Percentiles rank a stretch among this genome's conserved stretches.
Conservation (phyloP, 2,113 vertebrate species). For the Ivindomyrus marchei region DNA sequence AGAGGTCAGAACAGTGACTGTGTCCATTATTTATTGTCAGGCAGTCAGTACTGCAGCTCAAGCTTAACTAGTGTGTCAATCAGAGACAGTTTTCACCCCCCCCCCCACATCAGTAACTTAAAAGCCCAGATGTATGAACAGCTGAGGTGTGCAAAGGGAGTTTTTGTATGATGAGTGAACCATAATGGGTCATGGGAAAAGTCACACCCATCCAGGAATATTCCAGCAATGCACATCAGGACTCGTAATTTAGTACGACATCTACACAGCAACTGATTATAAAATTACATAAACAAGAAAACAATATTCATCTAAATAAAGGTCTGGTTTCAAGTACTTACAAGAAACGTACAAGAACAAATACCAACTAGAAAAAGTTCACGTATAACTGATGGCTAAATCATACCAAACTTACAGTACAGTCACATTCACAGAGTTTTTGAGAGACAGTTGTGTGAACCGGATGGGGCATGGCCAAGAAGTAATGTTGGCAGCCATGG, state of each 20-base stretch:
- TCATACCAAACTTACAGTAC: not conserved
- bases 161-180: not conserved
- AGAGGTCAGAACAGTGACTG: conserved; percentile 7
- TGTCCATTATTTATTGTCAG: conserved; percentile 14
- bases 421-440: not conserved
- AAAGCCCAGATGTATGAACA: not conserved
- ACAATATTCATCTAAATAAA: not conserved
- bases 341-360: not conserved
- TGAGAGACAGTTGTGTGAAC: too few relatives aligned
- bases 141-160: not conserved
- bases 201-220: not conserved
- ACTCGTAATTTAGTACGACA: not conserved
- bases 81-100: not conserved
- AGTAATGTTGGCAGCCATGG: not conserved
- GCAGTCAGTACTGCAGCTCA: not conserved
- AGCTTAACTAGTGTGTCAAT: not conserved
- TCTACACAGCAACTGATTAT: not conserved
- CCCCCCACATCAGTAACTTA: not conserved
- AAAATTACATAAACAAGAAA: not conserved
- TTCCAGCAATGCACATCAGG: not conserved
- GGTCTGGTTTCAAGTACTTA: not conserved
- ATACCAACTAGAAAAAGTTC: not conserved
- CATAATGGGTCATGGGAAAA: not conserved
- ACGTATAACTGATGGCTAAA: not conserved
- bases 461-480: too few relatives aligned